phyloP scores from a whole-genome alignment of 2,888 invertebrate genomes.

The Sylvicola cinctus region DNA sequence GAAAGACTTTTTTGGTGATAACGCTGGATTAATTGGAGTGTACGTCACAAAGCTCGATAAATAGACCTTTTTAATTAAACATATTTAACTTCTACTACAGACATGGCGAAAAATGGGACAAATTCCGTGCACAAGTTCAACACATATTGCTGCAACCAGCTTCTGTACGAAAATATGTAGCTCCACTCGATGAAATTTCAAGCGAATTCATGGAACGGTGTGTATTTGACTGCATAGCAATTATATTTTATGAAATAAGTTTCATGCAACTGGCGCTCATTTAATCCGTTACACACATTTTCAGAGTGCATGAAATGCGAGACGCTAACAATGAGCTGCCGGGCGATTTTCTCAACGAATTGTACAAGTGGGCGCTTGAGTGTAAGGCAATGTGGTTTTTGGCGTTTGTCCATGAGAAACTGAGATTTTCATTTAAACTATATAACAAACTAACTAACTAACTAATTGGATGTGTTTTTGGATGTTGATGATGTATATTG shows the following conservation, averaged over 20 bases:
- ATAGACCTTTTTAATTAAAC: neutral
- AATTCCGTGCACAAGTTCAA: slow-evolving; percentile 64
- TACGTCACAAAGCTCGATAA: slow-evolving; percentile 25
- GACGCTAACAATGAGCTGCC: slow-evolving; percentile 40
- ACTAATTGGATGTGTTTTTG: too few relatives aligned
- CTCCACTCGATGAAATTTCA: slow-evolving; percentile 51
- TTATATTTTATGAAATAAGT: too few relatives aligned
- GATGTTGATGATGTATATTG: too few relatives aligned
- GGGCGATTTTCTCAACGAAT: slow-evolving; percentile 44
- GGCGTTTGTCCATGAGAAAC: neutral
- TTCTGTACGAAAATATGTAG: slow-evolving; percentile 54
- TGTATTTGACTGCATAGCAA: too few relatives aligned
- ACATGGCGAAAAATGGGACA: slow-evolving; percentile 74
- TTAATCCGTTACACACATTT: too few relatives aligned
- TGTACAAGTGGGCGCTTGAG: slow-evolving; percentile 65
- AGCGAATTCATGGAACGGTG: slow-evolving; percentile 52
- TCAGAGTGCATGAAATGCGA: slow-evolving; percentile 39
- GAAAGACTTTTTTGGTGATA: slow-evolving; percentile 47
- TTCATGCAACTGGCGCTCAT: too few relatives aligned
- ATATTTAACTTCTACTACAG: slow-evolving; percentile 25
- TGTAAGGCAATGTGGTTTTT: slow-evolving; percentile 33
- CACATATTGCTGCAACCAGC: slow-evolving; percentile 63
- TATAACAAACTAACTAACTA: neutral
- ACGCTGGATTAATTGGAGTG: slow-evolving; percentile 55
- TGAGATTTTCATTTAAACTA: neutral